These are phyloP conservation scores for Gouania willdenowi DNA, from an alignment of 2,797 vertebrate species.

Conservation along the genomic window DNA sequence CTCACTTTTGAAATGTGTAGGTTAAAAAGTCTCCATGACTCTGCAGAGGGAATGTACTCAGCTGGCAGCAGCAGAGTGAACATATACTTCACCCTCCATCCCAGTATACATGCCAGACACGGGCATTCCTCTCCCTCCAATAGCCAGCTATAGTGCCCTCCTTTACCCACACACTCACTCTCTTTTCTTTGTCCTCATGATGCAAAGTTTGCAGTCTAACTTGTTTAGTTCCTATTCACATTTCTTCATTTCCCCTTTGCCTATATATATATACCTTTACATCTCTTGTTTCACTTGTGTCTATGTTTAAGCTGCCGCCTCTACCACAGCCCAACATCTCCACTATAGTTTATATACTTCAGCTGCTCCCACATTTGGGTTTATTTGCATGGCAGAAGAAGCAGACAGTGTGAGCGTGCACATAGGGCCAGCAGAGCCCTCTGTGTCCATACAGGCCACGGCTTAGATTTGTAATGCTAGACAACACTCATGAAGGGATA, in stretches of 20 bases:
- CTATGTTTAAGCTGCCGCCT: neutral
- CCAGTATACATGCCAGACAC: slow-evolving; percentile 59
- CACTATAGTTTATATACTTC: slow-evolving; percentile 21
- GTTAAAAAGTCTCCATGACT: slow-evolving; percentile 62
- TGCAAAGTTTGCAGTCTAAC: slow-evolving; percentile 44
- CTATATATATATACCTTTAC: too few relatives aligned
- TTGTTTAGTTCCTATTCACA: slow-evolving; percentile 32
- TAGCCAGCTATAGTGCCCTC: slow-evolving; percentile 45
- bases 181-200: slow-evolving; percentile 32
- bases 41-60: slow-evolving; percentile 57
- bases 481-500: slow-evolving; percentile 66
- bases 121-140: slow-evolving; percentile 68
- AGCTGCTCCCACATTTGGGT: slow-evolving; percentile 46
- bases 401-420: slow-evolving; percentile 48
- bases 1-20: slow-evolving; percentile 36
- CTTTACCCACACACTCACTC: slow-evolving; percentile 26
- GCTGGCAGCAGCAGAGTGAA: slow-evolving; percentile 59
- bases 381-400: slow-evolving; percentile 65
- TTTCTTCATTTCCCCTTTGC: slow-evolving; percentile 32
- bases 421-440: slow-evolving; percentile 61
- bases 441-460: slow-evolving; percentile 59
- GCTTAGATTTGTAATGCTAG: slow-evolving; percentile 73
- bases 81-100: slow-evolving; percentile 59
- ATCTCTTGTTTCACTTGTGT: slow-evolving; percentile 23
- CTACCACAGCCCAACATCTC: slow-evolving; percentile 27